These are phyloP conservation scores for Alectoris magna DNA, from an alignment of 2,797 vertebrate genomes.

Conservation along the genomic window DNA sequence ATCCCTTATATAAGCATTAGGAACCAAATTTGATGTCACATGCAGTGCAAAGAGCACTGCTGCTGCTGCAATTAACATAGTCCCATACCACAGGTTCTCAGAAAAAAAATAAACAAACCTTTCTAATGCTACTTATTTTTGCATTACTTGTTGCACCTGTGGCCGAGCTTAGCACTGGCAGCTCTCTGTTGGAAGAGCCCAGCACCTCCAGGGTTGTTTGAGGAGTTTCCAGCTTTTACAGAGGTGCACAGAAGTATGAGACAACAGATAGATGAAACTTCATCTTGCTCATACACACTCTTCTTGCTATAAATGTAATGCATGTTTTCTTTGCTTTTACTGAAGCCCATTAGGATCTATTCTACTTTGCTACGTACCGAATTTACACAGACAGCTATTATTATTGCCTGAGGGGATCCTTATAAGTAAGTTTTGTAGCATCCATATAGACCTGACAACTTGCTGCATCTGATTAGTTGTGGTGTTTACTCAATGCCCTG, in stretches of 20 bases:
- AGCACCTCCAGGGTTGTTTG: background rate
- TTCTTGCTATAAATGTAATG: background rate
- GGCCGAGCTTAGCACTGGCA: background rate
- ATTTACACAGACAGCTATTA: constrained; percentile 63
- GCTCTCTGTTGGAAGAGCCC: background rate
- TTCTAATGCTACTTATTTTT: background rate
- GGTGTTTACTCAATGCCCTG: background rate
- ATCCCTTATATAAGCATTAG: background rate
- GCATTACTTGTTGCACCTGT: background rate
- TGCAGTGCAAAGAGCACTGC: background rate
- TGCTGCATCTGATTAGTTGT: constrained; percentile 56
- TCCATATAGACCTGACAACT: constrained; percentile 58
- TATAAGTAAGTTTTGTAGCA: constrained; percentile 62
- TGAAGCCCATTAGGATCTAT: constrained; percentile 8
- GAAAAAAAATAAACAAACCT: background rate
- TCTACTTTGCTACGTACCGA: constrained; percentile 41
- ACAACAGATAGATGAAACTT: background rate
- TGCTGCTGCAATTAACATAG: background rate
- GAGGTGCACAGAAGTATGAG: background rate
- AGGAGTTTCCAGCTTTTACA: background rate
- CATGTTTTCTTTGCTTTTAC: background rate
- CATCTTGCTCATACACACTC: background rate
- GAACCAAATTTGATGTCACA: background rate
- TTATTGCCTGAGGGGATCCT: constrained; percentile 60
- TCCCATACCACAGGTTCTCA: background rate